Conservation (phyloP, 2,797 vertebrate species). For the Muraenolepis orangiensis region DNA sequence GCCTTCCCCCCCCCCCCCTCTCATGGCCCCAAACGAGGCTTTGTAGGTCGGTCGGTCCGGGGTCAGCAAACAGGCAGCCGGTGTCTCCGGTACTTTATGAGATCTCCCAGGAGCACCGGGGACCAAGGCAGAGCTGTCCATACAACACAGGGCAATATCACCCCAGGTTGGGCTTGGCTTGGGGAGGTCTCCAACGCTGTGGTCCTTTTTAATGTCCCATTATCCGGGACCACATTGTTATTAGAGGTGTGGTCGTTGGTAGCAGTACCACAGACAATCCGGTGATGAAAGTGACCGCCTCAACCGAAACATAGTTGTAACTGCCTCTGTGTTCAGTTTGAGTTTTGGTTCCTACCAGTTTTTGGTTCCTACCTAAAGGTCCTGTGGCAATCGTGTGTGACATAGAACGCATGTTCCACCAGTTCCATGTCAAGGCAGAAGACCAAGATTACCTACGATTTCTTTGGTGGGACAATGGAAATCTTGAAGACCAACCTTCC, state of each 20-base stretch:
- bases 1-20: slow-evolving; percentile 22
- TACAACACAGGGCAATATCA: not conserved
- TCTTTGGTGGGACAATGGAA: too few species aligned
- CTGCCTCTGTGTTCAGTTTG: too few species aligned
- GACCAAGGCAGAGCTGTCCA: not conserved
- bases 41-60: slow-evolving; percentile 29
- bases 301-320: not conserved
- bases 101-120: slow-evolving; percentile 7
- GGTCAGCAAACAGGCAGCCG: slow-evolving; percentile 22
- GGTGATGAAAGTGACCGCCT: not conserved
- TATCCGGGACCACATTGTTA: not conserved
- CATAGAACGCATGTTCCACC: too few species aligned
- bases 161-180: not conserved
- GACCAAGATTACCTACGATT: too few species aligned
- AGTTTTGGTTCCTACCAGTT: too few species aligned
- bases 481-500: too few species aligned
- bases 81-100: slow-evolving; percentile 27
- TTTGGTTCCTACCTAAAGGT: too few species aligned
- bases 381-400: too few species aligned
- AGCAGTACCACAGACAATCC: not conserved
- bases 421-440: too few species aligned
- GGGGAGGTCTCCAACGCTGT: too few species aligned
- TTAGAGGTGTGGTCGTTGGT: not conserved
- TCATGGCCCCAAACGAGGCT: slow-evolving; percentile 33
- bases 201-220: too few species aligned